Base-by-base conservation (phyloP, 2,888 invertebrate species). In the Melinaea menophilus region DNA sequence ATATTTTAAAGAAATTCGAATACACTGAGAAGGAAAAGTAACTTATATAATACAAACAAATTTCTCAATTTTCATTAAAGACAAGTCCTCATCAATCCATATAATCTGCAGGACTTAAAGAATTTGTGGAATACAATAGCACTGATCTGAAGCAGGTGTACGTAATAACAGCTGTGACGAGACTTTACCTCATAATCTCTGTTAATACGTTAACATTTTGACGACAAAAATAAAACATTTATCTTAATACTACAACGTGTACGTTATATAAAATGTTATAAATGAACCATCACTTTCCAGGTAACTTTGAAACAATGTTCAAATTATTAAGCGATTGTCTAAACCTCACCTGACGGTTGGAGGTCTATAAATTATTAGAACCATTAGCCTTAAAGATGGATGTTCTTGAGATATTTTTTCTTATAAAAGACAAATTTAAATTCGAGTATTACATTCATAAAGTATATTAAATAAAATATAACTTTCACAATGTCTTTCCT, bases 11-110 rank as follows among this genome's bases (percentile, higher is more conserved):
- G 7, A 41, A 41, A 41, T 41, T 41, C 41, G 2, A 41, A 41
- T 9, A 7, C 9, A 41, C 7, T 41, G 9, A 9, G 7, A 9
- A 41, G 1, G 9, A 7, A 3, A 7, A 3, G 9, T 69, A 66
- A 64, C 65, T 67, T 64, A n/a, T n/a, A n/a, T n/a, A 67, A 64
- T 59, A 58, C 63, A 72, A 72, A 74, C 69, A 69, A 70, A 73
- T 75, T 73, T 71, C 59, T 55, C 64, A 61, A 70, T 71, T 69
- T 71, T 72, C 66, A 63, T 61, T 62, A 64, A 45, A 58, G 74
- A 72, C 70, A 72, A 61, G 61, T 68, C 58, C 65, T 55, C 69
- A 72, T 73, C 69, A 70, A 72, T 72, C 69, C 70, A 56, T 55
- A 67, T 71, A 69, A 68, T 68, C 63, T 57, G 56, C 68, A 60